These are phyloP conservation scores for Masticophis lateralis DNA, from an alignment of 2,797 vertebrate species.

Conservation along the genomic window DNA sequence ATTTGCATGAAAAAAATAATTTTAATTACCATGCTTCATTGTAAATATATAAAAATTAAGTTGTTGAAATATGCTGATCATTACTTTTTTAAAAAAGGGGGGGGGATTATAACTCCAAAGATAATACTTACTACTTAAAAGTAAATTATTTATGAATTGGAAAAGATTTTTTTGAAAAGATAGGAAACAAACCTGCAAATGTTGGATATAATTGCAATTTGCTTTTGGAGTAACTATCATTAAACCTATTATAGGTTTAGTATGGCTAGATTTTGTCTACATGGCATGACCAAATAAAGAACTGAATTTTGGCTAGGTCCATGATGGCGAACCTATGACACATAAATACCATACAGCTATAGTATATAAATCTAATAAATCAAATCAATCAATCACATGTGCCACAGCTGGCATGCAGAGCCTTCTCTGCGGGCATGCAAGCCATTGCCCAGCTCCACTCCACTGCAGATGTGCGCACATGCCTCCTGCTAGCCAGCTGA, in stretches of 20 bases:
- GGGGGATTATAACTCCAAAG: neutral
- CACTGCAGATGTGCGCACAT: too few species aligned
- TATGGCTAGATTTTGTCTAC: neutral
- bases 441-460: too few species aligned
- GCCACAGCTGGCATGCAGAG: too few species aligned
- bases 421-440: too few species aligned
- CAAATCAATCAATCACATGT: too few species aligned
- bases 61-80: neutral
- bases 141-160: neutral
- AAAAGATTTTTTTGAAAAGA: neutral
- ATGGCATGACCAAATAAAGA: neutral
- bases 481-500: too few species aligned
- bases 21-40: neutral
- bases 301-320: neutral
- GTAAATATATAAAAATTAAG: neutral
- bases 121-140: neutral
- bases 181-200: neutral
- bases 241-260: neutral
- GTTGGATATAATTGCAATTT: neutral
- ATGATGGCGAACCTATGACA: too few species aligned
- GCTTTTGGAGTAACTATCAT: neutral
- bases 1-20: neutral
- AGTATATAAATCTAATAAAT: too few species aligned
- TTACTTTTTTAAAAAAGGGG: neutral
- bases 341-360: too few species aligned